Base-by-base conservation (phyloP, 2,113 vertebrate genomes). In the Scomber colias region DNA sequence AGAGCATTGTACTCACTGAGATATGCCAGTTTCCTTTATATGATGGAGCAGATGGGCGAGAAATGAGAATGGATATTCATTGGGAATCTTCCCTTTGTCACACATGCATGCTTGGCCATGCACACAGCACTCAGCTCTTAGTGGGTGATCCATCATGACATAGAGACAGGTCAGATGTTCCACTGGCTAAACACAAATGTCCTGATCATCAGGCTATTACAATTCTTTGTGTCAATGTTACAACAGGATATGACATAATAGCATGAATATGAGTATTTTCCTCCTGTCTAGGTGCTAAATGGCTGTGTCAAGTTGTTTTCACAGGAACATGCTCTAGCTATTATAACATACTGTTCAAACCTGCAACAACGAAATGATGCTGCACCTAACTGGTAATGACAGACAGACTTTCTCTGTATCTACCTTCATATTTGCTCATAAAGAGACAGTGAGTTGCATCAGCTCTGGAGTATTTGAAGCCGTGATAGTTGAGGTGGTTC, bases 71-170 rank as follows among this genome's bases (percentile, higher is more conserved):
- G 77, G 88, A 92, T 88, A 92, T 93, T 89, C 87, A 90, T 78
- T 82, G 82, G 85, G 87, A 84, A 87, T 90, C 83, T 77, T 88
- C 63, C 71, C 84, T 92, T 92, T 94, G 91, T 92, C 89, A 88
- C 81, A 88, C 86, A 74, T 87, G 85, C 90, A 87, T 14, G 84
- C 92, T 83, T 77, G 84, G 79, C 77, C 78, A 59, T 90, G 86
- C 87, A 83, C 84, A 46, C 65, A 70, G 75, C 81, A 84, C 68
- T 88, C 77, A 70, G 67, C 76, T 84, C 79, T 75, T 84, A 75
- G 82, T 75, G 86, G 92, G 90, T 90, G 91, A 94, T 94, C 93
- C 90, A 93, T 94, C 93, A 93, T 84, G 86, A 85, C 89, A 78
- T 65, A 21, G 77, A 89, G 87, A 90, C 90, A 84, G 87, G 91